A percentile compares a stretch with the other conserved stretches of the same genome.
Evolutionary conservation across 2,797 vertebrate species (phyloP).

Genomic region (Gymnocypris eckloni): DNA sequence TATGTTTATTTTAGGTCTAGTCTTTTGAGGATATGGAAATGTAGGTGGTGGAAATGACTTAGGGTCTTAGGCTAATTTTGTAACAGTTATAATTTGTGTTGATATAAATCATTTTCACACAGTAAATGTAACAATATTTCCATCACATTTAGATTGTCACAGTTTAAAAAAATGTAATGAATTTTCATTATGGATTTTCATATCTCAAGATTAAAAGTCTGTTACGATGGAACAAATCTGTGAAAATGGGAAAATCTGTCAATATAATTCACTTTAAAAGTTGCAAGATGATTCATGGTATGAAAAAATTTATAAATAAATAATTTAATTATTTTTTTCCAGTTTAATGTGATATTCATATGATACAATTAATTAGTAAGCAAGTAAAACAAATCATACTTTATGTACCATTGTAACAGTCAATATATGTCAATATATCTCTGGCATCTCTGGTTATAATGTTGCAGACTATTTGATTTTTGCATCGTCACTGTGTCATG

Average conservation of each 20-base stretch:
- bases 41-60: neutral
- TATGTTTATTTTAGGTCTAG: neutral
- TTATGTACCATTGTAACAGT: too few relatives aligned
- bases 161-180: neutral
- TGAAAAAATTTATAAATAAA: too few relatives aligned
- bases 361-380: neutral
- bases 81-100: neutral
- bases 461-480: neutral
- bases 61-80: neutral
- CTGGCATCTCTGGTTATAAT: neutral
- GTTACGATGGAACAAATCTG: neutral
- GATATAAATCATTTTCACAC: neutral
- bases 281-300: neutral
- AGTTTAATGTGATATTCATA: neutral
- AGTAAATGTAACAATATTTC: neutral
- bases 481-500: neutral
- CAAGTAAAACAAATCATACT: neutral
- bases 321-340: neutral
- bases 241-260: neutral
- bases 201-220: neutral
- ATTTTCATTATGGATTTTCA: neutral
- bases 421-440: neutral
- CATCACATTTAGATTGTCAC: too few relatives aligned
- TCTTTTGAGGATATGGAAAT: neutral
- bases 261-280: neutral